Evolutionary conservation across 2,888 invertebrate genomes (phyloP).

Genomic region (Cantharis nigra): DNA sequence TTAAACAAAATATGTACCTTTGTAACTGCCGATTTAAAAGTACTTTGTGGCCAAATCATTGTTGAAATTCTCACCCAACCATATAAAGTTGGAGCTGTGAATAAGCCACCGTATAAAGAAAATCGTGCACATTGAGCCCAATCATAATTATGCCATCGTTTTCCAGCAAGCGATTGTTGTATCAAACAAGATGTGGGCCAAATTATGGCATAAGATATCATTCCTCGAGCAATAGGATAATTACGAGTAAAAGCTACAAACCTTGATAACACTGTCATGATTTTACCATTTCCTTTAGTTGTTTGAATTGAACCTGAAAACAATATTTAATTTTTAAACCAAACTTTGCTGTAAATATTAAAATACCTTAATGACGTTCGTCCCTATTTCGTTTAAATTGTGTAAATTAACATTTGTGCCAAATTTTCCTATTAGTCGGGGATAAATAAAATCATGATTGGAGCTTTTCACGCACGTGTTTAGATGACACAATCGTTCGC

Average conservation of each 20-base stretch:
- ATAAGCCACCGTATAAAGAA: slow-evolving; percentile 78
- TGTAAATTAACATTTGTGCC: slow-evolving; percentile 4
- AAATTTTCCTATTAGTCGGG: not conserved
- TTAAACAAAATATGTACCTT: slow-evolving; percentile 62
- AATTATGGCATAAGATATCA: slow-evolving; percentile 72
- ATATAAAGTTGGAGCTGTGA: slow-evolving; percentile 81
- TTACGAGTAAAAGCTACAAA: slow-evolving; percentile 55
- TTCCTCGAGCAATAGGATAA: slow-evolving; percentile 64
- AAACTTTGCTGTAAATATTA: not conserved
- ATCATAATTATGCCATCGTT: slow-evolving; percentile 67
- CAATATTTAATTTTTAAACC: not conserved
- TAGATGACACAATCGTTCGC: not conserved
- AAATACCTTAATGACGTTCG: not conserved
- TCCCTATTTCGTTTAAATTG: not conserved
- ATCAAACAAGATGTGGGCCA: slow-evolving; percentile 76
- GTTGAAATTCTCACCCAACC: slow-evolving; percentile 79
- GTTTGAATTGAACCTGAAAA: not conserved
- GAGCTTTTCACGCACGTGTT: not conserved
- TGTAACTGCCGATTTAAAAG: slow-evolving; percentile 69
- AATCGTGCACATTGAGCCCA: slow-evolving; percentile 74
- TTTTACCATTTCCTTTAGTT: slow-evolving; percentile 23
- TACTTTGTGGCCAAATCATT: slow-evolving; percentile 74
- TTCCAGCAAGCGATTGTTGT: slow-evolving; percentile 72
- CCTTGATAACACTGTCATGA: slow-evolving; percentile 57
- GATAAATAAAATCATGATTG: slow-evolving; percentile 2